A percentile compares a stretch with the other conserved stretches of the same genome.
These are phyloP conservation scores for Diaperis boleti DNA, from an alignment of 2,888 invertebrate species.

Conservation along the genomic window DNA sequence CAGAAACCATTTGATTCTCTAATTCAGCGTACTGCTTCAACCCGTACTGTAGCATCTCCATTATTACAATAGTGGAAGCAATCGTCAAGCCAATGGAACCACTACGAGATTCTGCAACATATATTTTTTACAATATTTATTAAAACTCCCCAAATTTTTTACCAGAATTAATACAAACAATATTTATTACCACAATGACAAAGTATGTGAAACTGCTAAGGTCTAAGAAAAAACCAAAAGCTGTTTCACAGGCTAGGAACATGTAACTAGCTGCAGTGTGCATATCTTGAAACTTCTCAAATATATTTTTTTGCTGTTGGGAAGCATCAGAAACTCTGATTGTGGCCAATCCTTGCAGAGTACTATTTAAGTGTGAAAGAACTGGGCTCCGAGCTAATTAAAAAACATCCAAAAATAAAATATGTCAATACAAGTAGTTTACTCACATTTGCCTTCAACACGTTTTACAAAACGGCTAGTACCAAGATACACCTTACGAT, in stretches of 20 bases:
- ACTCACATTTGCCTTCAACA: slow-evolving; percentile 76
- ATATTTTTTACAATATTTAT: background rate
- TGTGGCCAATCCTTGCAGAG: slow-evolving; percentile 83
- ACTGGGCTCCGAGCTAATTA: slow-evolving; percentile 84
- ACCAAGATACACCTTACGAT: slow-evolving; percentile 77
- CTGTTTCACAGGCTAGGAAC: slow-evolving; percentile 69
- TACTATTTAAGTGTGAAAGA: slow-evolving; percentile 81
- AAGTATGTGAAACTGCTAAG: slow-evolving; percentile 70
- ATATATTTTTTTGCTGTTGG: slow-evolving; percentile 76
- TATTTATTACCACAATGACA: slow-evolving; percentile 70
- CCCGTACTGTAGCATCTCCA: slow-evolving; percentile 74
- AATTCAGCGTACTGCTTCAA: slow-evolving; percentile 87
- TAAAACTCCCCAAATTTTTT: slow-evolving; percentile 25
- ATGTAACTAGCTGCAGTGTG: slow-evolving; percentile 73
- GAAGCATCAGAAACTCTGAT: slow-evolving; percentile 82
- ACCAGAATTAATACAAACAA: slow-evolving; percentile 69
- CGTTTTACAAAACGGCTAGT: slow-evolving; percentile 82
- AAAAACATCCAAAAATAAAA: slow-evolving; percentile 31
- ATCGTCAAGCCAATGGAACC: slow-evolving; percentile 72
- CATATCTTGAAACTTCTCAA: slow-evolving; percentile 75
- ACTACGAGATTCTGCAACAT: slow-evolving; percentile 50
- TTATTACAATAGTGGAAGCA: slow-evolving; percentile 82
- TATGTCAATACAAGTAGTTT: slow-evolving; percentile 4
- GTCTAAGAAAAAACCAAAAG: slow-evolving; percentile 73
- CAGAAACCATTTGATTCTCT: slow-evolving; percentile 86